phyloP scores from a whole-genome alignment of 1,140 invertebrate species.

The Polyergus mexicanus region DNA sequence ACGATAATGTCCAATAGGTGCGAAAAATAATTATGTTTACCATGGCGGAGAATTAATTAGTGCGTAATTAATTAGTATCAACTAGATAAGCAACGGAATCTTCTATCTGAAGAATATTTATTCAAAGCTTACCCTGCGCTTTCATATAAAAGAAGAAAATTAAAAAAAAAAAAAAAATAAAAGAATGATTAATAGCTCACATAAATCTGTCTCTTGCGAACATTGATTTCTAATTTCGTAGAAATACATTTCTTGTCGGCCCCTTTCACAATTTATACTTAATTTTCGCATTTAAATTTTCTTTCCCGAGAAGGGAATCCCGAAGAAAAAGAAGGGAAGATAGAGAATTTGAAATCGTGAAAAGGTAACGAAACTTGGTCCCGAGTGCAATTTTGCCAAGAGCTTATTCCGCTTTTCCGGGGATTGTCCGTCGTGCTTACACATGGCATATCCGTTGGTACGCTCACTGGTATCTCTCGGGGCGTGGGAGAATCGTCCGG shows the following conservation, averaged over 20 bases:
- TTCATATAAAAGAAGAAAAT: not conserved
- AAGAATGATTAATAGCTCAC: not conserved
- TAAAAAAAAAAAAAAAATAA: not conserved
- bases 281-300: not conserved
- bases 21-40: not conserved
- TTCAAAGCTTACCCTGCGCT: not conserved
- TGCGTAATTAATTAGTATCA: conserved; percentile 14
- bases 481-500: conserved; percentile 70
- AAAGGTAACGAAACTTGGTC: not conserved
- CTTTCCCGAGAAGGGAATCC: too few species aligned
- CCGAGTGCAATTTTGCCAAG: conserved; percentile 10
- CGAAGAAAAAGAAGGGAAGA: not conserved
- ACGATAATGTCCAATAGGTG: conserved; percentile 5
- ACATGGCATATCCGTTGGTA: conserved; percentile 18
- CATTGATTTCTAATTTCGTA: not conserved
- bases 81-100: not conserved
- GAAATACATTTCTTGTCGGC: not conserved
- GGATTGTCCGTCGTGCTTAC: conserved; percentile 9
- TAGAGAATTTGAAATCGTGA: not conserved
- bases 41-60: conserved; percentile 28
- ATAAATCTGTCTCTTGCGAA: not conserved
- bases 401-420: conserved; percentile 45
- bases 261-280: not conserved
- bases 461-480: conserved; percentile 34
- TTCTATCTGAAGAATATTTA: not conserved